phyloP scores from a whole-genome alignment of 2,888 invertebrate species.

The Conus canariensis region DNA sequence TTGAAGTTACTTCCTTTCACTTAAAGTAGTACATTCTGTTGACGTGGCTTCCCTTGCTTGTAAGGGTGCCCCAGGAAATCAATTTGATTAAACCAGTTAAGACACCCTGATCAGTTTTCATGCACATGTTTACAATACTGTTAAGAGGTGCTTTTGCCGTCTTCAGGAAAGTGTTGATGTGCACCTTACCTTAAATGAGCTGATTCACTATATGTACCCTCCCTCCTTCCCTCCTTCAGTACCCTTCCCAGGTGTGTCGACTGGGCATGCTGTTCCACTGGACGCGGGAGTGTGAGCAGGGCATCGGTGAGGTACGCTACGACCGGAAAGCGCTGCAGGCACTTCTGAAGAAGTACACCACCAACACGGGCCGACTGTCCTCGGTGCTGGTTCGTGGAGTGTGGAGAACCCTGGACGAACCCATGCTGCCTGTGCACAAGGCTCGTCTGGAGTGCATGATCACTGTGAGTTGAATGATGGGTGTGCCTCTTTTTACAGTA shows the following conservation, averaged over 20 bases:
- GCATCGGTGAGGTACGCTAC: slow-evolving; percentile 74
- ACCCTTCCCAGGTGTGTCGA: slow-evolving; percentile 77
- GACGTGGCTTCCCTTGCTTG: too few species aligned
- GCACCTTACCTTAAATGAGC: too few species aligned
- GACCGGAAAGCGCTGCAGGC: slow-evolving; percentile 76
- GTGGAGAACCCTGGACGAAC: slow-evolving; percentile 73
- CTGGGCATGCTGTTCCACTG: slow-evolving; percentile 77
- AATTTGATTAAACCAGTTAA: too few species aligned
- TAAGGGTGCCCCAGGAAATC: too few species aligned
- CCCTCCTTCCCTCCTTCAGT: slow-evolving; percentile 60
- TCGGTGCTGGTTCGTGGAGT: slow-evolving; percentile 66
- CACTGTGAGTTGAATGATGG: slow-evolving; percentile 65
- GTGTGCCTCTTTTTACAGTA: neutral
- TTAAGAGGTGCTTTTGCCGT: too few species aligned
- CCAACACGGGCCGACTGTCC: slow-evolving; percentile 69
- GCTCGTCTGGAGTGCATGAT: slow-evolving; percentile 76
- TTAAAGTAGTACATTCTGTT: too few species aligned
- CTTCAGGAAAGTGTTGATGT: too few species aligned
- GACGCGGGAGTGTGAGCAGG: slow-evolving; percentile 77
- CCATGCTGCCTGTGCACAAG: slow-evolving; percentile 73
- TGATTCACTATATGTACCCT: too few species aligned
- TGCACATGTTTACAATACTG: too few species aligned
- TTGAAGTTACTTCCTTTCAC: too few species aligned
- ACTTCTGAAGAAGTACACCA: slow-evolving; percentile 72
- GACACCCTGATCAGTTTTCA: too few species aligned